These are phyloP conservation scores for Cherax quadricarinatus DNA, from an alignment of 1,140 invertebrate species.

Conservation along the genomic window DNA sequence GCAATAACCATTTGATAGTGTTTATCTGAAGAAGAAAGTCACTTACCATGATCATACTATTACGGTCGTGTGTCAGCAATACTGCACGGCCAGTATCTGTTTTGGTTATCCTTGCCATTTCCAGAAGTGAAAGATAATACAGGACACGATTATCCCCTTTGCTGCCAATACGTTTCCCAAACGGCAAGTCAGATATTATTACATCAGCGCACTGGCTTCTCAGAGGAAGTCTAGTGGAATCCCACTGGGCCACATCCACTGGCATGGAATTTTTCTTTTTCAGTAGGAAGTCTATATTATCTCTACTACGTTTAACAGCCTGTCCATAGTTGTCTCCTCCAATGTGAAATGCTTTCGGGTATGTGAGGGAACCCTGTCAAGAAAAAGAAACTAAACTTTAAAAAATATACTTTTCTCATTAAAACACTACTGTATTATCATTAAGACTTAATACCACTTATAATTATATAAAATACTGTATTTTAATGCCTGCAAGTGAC, in stretches of 20 bases:
- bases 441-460: neutral
- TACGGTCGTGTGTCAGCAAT: slow-evolving; percentile 80
- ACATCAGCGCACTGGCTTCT: slow-evolving; percentile 79
- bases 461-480: no score
- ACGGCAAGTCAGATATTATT: slow-evolving; percentile 82
- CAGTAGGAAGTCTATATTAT: slow-evolving; percentile 77
- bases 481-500: no score
- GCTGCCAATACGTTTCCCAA: slow-evolving; percentile 80
- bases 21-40: neutral
- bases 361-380: slow-evolving; percentile 77
- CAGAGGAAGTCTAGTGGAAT: slow-evolving; percentile 78
- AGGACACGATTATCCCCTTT: slow-evolving; percentile 78
- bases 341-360: slow-evolving; percentile 76
- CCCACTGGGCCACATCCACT: slow-evolving; percentile 78
- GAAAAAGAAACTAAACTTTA: slow-evolving; percentile 36
- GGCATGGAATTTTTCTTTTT: slow-evolving; percentile 74
- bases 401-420: neutral
- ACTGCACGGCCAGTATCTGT: slow-evolving; percentile 78
- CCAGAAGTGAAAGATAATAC: slow-evolving; percentile 79
- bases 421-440: neutral
- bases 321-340: slow-evolving; percentile 79
- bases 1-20: no score
- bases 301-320: slow-evolving; percentile 76
- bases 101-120: slow-evolving; percentile 78
- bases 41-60: slow-evolving; percentile 77